A percentile compares a stretch with the other conserved stretches of the same genome.
Conservation (phyloP, 2,797 vertebrate species). For the Pachyuromys duprasi region DNA sequence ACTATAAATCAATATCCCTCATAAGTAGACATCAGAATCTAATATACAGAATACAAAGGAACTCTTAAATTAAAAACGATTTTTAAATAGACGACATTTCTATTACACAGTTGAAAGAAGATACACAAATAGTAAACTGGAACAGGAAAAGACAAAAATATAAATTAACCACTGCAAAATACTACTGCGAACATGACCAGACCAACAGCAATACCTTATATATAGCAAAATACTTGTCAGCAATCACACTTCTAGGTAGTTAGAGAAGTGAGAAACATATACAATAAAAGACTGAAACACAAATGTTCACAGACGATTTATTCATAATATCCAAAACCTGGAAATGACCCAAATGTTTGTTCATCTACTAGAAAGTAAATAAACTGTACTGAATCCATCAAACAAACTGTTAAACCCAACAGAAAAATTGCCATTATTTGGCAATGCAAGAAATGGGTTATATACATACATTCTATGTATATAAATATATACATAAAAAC, state of each 20-base stretch:
- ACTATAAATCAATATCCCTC: background rate
- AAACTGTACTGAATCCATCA: background rate
- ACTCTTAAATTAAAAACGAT: constrained; percentile 19
- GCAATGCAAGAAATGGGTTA: constrained; percentile 24
- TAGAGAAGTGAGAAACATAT: constrained; percentile 51
- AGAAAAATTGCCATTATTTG: background rate
- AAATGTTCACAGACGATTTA: constrained; percentile 31
- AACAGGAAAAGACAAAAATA: background rate
- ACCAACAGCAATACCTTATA: background rate
- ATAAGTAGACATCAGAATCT: background rate
- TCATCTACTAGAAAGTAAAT: constrained; percentile 44
- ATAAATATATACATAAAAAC: background rate
- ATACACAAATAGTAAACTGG: constrained; percentile 17
- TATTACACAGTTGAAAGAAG: background rate
- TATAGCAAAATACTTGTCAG: background rate
- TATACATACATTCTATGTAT: background rate
- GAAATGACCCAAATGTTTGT: constrained; percentile 56
- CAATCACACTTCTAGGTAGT: background rate
- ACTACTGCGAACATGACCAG: constrained; percentile 6
- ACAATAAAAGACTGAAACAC: constrained; percentile 45
- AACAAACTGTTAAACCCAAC: background rate
- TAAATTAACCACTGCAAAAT: constrained; percentile 28
- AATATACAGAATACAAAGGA: constrained; percentile 28
- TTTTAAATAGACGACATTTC: constrained; percentile 35
- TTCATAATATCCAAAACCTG: background rate